Conservation (phyloP, 2,888 invertebrate genomes). For the Abrostola tripartita region DNA sequence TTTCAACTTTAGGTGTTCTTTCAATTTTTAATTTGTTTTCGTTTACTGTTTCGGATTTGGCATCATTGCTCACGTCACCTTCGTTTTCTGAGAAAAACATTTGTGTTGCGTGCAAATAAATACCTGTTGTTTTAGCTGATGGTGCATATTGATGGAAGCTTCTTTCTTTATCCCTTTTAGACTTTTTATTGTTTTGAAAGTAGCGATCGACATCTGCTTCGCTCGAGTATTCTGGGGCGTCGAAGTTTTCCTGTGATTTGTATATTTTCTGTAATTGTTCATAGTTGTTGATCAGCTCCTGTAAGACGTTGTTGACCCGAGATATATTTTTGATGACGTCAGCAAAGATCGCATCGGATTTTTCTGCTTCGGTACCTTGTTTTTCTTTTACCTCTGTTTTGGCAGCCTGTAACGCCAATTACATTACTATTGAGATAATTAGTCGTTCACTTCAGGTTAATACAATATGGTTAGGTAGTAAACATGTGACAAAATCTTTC, state of each 20-base stretch:
- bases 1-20: background rate
- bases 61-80: conserved; percentile 7
- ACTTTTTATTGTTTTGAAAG: conserved; percentile 7
- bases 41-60: background rate
- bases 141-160: background rate
- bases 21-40: background rate
- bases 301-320: conserved; percentile 68
- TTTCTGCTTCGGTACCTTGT: conserved; percentile 7
- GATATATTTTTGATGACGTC: conserved; percentile 76
- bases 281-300: conserved; percentile 73
- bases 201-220: background rate
- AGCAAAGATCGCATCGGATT: conserved; percentile 57
- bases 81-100: conserved; percentile 57
- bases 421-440: background rate
- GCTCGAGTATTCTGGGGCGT: conserved; percentile 16
- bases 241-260: conserved; percentile 57
- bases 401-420: conserved; percentile 33
- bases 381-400: conserved; percentile 24
- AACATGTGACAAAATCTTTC: too few relatives aligned
- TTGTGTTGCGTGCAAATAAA: conserved; percentile 44
- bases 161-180: conserved; percentile 4
- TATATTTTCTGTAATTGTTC: conserved; percentile 68
- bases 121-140: background rate
- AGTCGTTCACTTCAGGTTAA: background rate
- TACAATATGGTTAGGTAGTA: too few relatives aligned